Conservation (phyloP, 2,888 invertebrate species). For the Clepsis dumicolana region DNA sequence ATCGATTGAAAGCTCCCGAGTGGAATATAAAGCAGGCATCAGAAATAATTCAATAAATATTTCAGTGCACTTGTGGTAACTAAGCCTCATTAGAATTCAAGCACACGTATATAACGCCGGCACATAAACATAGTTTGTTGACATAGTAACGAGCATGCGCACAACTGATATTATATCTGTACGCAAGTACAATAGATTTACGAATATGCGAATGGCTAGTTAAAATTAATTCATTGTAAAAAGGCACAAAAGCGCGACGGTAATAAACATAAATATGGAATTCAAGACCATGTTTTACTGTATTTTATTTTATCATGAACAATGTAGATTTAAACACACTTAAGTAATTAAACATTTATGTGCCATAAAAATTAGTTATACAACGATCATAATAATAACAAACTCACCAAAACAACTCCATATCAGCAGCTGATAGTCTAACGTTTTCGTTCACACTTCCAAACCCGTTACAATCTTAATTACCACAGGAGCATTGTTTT, state of each 20-base stretch:
- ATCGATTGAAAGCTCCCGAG: constrained; percentile 36
- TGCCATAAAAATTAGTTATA: not conserved
- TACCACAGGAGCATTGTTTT: constrained; percentile 33
- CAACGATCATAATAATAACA: constrained; percentile 55
- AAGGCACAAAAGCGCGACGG: constrained; percentile 18
- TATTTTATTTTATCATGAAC: not conserved
- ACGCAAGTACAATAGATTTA: constrained; percentile 73
- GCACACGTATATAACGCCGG: constrained; percentile 48
- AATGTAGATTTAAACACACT: not conserved
- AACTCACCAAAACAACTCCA: constrained; percentile 78
- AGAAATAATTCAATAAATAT: constrained; percentile 40
- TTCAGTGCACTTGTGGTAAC: constrained; percentile 36
- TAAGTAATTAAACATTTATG: not conserved
- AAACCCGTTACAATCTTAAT: constrained; percentile 28
- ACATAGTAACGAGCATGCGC: constrained; percentile 81
- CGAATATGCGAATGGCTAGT: constrained; percentile 52
- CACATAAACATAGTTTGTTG: constrained; percentile 68
- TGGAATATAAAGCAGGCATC: constrained; percentile 39
- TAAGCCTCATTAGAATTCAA: constrained; percentile 43
- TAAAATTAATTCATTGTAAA: constrained; percentile 43
- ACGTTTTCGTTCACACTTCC: constrained; percentile 61
- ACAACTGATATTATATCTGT: constrained; percentile 60
- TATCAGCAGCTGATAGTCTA: constrained; percentile 61
- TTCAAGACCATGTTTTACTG: not conserved
- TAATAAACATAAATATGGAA: not conserved